Percentiles rank a stretch among this genome's conserved stretches.
phyloP scores from a whole-genome alignment of 1,140 invertebrate genomes.

The Pachypsylla venusta region DNA sequence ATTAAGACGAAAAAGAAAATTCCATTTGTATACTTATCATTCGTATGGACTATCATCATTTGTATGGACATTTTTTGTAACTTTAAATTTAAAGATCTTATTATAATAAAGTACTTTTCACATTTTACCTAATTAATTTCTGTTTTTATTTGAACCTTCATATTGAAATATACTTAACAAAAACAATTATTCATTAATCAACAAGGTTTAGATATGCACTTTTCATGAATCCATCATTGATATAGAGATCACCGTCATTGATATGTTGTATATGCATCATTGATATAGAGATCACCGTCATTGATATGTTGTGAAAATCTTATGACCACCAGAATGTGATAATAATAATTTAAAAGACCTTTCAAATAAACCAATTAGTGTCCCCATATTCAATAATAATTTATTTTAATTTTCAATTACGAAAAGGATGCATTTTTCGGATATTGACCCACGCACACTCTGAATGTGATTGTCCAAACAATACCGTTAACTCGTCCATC shows the following conservation, averaged over 20 bases:
- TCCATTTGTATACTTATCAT: background rate
- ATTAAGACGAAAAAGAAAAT: background rate
- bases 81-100: background rate
- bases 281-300: background rate
- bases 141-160: background rate
- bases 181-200: background rate
- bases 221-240: background rate
- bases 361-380: background rate
- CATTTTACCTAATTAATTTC: background rate
- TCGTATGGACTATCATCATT: background rate
- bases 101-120: background rate
- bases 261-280: background rate
- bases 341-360: background rate
- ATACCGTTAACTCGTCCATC: too few species aligned
- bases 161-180: background rate
- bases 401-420: background rate
- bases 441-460: background rate
- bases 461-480: too few species aligned
- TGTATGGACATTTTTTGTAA: background rate
- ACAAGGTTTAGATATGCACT: background rate
- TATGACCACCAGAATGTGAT: background rate
- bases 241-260: background rate
- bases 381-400: background rate
- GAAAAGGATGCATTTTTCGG: background rate
- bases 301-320: background rate